A percentile compares a stretch with the other conserved stretches of the same genome.
Conservation (phyloP, 2,888 invertebrate species). For the Pyrrhia umbra region DNA sequence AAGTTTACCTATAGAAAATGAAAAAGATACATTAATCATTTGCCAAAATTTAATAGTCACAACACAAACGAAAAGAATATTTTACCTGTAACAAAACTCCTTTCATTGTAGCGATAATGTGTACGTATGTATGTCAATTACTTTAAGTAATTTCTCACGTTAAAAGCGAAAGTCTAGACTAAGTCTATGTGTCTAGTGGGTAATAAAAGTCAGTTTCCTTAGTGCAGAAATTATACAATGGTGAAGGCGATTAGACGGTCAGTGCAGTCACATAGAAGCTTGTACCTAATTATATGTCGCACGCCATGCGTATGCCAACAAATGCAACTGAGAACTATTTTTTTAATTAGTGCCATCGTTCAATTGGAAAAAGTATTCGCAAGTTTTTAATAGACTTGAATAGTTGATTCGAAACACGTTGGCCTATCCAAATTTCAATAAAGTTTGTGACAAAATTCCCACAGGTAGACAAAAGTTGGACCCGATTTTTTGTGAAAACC, state of each 20-base stretch:
- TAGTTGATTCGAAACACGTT: background rate
- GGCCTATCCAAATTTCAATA: background rate
- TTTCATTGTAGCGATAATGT: constrained; percentile 27
- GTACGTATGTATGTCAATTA: background rate
- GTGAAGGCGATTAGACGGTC: constrained; percentile 36
- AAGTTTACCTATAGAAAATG: background rate
- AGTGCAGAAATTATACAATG: constrained; percentile 61
- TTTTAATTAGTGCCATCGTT: background rate
- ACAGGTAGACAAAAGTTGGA: too few species aligned
- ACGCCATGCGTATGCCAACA: constrained; percentile 11
- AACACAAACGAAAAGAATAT: background rate
- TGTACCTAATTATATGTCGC: constrained; percentile 24
- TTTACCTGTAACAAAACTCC: constrained; percentile 3
- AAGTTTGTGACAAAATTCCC: too few species aligned
- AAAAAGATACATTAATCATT: constrained; percentile 36
- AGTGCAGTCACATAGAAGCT: constrained; percentile 16
- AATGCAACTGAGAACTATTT: constrained; percentile 5
- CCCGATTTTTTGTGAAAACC: too few species aligned
- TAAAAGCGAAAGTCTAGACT: constrained; percentile 69
- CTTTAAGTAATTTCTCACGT: constrained; percentile 61
- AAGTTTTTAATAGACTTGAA: too few species aligned
- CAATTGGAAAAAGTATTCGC: background rate
- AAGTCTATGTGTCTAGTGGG: constrained; percentile 59
- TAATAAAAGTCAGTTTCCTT: constrained; percentile 35
- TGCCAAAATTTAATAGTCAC: constrained; percentile 1